Evolutionary conservation across 1,140 invertebrate species (phyloP).

Genomic region (Rhopalosiphum padi): DNA sequence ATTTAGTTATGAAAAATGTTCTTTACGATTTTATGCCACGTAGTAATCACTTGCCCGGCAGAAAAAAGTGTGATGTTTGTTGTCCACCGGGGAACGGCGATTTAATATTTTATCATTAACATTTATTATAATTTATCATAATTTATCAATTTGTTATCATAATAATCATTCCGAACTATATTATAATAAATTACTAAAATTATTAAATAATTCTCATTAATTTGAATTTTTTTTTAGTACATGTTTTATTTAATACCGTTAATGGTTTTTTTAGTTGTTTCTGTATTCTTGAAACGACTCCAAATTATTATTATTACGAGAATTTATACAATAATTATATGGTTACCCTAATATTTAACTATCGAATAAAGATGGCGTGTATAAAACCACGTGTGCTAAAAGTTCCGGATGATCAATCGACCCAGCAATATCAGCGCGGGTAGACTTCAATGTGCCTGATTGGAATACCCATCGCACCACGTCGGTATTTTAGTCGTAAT

Average conservation of each 20-base stretch:
- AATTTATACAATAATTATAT: conserved; percentile 1
- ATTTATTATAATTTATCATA: neutral
- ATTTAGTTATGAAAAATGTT: neutral
- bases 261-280: neutral
- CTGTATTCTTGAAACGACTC: neutral
- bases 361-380: neutral
- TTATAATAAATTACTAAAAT: neutral
- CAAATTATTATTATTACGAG: neutral
- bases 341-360: neutral
- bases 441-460: neutral
- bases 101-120: neutral
- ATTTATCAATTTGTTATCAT: neutral
- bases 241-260: neutral
- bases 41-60: neutral
- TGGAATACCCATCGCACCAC: neutral
- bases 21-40: neutral
- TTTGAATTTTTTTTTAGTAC: neutral
- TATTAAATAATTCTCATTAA: neutral
- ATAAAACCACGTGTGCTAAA: neutral
- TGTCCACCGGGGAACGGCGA: neutral
- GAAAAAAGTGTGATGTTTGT: neutral
- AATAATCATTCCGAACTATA: neutral
- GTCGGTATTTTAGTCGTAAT: neutral
- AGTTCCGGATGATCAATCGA: neutral
- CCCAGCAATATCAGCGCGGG: neutral